Base-by-base conservation (phyloP, 2,797 vertebrate genomes). In the Hybognathus amarus region DNA sequence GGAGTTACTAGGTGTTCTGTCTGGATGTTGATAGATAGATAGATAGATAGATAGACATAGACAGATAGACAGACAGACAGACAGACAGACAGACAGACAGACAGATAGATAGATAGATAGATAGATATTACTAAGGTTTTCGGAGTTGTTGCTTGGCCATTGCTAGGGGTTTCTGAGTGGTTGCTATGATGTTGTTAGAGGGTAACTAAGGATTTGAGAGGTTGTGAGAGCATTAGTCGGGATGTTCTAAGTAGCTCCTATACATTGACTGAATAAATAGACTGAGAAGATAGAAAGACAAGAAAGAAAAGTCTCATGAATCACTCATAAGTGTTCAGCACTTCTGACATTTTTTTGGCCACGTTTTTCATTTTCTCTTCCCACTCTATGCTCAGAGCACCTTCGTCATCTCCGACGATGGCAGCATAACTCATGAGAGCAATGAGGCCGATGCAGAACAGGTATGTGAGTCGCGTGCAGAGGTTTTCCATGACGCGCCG, bases 381-480 rank as follows among this genome's bases (percentile, higher is more conserved):
- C 95, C 95, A 96, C 87, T 95, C 94, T 85, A 94, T 90, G 1
- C 77, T 89, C 87, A 95, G 91, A 18, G 90, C 74, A 77, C 94
- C 94, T 76, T 95, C 95, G 36, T 96, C 94, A 24, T 95, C 95
- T 0, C 91, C 94, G 5, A 95, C 93, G 88, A 95, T 18, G 77
- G 93, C 93, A 2, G 93, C 73, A 42, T 94, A 94, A 85, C 94
- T 94, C 93, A 96, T 95, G 50, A 95, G 90, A 40, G 94, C 94
- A 54, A 96, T 95, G 89, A 95, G 94, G 85, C 95, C 95, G 71
- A 95, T 94, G 92, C 94, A 95, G 93, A 96, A 96, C 71, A 96
- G 91, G 88, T 94, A 94, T 71, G 93, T 94, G 89, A 96, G 93
- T 68, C 92, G 94, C 0, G 92, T 95, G 91, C 95, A 95, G 59